Conservation (phyloP, 2,797 vertebrate species). For the Ptychobarbus kaznakovi region DNA sequence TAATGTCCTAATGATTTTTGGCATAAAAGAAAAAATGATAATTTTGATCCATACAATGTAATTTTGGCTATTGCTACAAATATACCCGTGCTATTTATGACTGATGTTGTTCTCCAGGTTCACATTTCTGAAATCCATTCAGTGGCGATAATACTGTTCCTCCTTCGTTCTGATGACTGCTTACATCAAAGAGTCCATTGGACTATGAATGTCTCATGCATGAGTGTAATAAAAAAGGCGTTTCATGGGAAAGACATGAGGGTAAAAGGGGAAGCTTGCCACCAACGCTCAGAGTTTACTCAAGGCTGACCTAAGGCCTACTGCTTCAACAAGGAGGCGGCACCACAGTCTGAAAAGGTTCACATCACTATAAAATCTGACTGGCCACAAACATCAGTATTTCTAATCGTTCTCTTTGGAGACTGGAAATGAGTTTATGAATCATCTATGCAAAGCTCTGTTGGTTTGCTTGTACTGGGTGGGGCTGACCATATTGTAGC, state of each 20-base stretch:
- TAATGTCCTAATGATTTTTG: no score
- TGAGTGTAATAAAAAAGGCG: conserved; percentile 17
- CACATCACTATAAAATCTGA: conserved; percentile 86
- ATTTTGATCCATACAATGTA: no score
- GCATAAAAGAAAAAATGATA: no score
- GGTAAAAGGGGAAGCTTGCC: conserved; percentile 62
- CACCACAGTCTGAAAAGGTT: conserved; percentile 76
- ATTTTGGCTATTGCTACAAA: no score
- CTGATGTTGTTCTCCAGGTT: no score
- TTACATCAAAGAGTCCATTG: conserved; percentile 4
- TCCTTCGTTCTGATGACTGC: background rate
- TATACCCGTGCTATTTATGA: no score
- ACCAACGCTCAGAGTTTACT: conserved; percentile 85
- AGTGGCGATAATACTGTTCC: background rate
- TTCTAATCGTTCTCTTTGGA: conserved; percentile 86
- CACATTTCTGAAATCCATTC: no score
- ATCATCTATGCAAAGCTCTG: background rate
- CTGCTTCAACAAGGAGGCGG: conserved; percentile 72
- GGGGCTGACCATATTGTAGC: background rate
- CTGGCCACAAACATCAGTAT: conserved; percentile 69
- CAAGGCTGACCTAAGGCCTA: conserved; percentile 82
- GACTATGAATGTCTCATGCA: background rate
- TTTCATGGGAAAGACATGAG: conserved; percentile 19
- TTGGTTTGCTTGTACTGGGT: background rate
- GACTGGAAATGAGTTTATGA: conserved; percentile 80